These are phyloP conservation scores for Achroia grisella DNA, from an alignment of 1,140 invertebrate genomes.

Conservation along the genomic window DNA sequence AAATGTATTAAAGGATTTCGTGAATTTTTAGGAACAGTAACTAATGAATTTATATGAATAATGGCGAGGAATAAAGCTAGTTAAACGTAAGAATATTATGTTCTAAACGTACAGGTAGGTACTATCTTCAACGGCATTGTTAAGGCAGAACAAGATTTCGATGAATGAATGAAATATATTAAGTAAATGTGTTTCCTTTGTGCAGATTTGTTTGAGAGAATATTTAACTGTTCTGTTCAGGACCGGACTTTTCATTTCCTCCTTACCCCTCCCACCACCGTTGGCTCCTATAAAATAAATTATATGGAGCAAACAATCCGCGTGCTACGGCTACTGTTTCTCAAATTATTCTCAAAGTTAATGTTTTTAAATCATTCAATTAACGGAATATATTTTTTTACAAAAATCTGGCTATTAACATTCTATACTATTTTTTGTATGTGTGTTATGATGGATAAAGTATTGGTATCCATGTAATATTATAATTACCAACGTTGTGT, in stretches of 20 bases:
- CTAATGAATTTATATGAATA: no score
- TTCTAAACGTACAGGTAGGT: no score
- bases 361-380: background rate
- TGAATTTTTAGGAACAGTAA: no score
- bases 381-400: background rate
- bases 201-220: slow-evolving; percentile 20
- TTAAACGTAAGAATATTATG: no score
- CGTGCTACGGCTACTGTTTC: slow-evolving; percentile 5
- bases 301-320: slow-evolving; percentile 42
- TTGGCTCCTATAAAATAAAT: slow-evolving; percentile 36
- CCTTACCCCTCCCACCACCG: slow-evolving; percentile 11
- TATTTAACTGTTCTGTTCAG: slow-evolving; percentile 26
- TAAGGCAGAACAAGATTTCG: slow-evolving; percentile 5
- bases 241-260: slow-evolving; percentile 29
- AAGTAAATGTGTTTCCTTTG: slow-evolving; percentile 35
- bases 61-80: no score
- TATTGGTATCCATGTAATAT: no score
- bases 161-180: slow-evolving; percentile 29
- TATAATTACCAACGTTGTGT: no score
- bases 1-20: no score
- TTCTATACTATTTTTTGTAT: no score
- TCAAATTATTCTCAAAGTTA: slow-evolving; percentile 15
- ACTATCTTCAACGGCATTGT: background rate
- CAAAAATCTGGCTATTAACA: no score
- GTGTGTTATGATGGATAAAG: no score